Base-by-base conservation (phyloP, 2,113 vertebrate species). In the Spea multiplicata region DNA sequence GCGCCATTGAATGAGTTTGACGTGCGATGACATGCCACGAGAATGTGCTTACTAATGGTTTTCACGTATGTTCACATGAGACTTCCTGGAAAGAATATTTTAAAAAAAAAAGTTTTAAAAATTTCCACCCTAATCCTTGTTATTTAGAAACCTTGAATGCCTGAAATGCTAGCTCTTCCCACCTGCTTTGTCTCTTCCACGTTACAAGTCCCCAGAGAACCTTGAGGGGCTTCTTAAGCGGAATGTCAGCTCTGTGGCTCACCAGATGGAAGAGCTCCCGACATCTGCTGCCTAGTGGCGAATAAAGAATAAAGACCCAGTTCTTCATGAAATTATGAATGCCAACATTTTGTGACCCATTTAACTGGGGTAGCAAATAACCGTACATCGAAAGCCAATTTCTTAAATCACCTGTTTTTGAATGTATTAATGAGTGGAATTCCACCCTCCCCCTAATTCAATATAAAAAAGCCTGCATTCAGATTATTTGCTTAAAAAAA, bases 171-270 rank as follows among this genome's bases (percentile, higher is more conserved):
- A 17, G 55, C 14, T 76, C 10, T 57, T 5, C 5, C 13, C 74
- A 76, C 74, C 74, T 76, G 74, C 52, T 76, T 14, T 4, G 4
- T 50, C 55, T 47, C 57, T 61, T 48, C 44, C 12, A 47, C 55
- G 52, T 57, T 76, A 76, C 64, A 55, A 7, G 13, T 13, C 74
- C 10, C 49, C 3, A 4, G 65, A 57, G 50, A 57, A 13, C 52
- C 61, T 46, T 44, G 53, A 45, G 8, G 14, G 65, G n/a, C 74
- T 67, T 57, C 64, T 76, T 52, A 73, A 47, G 14, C 16, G 46
- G 55, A 45, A 73, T 73, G 53, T 73, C 57, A 74, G 13, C 61
- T 2, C 7, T 44, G 17, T 16, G 1, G 7, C 44, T 66, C 7
- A 66, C 30, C 65, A 66, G 65, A 66, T 66, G 65, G 17, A 66